A percentile compares a stretch with the other conserved stretches of the same genome.
Conservation (phyloP, 2,888 invertebrate genomes). For the Baccha elongata region DNA sequence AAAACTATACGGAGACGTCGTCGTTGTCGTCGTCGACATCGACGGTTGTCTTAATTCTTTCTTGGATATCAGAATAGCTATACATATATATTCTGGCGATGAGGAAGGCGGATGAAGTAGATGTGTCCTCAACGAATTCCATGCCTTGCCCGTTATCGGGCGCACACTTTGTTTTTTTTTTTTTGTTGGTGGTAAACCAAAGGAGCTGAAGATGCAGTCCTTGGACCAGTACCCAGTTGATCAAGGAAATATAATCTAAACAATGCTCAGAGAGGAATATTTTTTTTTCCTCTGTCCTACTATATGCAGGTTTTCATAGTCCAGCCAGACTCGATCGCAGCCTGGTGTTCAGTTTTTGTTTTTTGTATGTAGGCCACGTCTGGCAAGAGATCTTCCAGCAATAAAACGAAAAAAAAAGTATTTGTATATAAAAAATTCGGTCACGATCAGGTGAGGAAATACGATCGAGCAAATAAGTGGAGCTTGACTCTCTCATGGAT, state of each 20-base stretch:
- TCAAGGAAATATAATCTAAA: constrained; percentile 16
- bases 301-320: constrained; percentile 31
- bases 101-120: constrained; percentile 32
- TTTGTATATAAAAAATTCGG: constrained; percentile 63
- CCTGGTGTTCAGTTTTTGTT: constrained; percentile 4
- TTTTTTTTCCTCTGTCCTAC: constrained; percentile 31
- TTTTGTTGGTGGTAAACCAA: constrained; percentile 30
- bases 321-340: constrained; percentile 30
- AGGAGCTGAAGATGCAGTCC: constrained; percentile 50
- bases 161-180: constrained; percentile 25
- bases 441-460: constrained; percentile 74
- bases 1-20: constrained; percentile 23
- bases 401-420: constrained; percentile 33
- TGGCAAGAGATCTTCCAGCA: constrained; percentile 38
- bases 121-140: constrained; percentile 69
- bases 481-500: constrained; percentile 73
- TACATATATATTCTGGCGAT: constrained; percentile 39
- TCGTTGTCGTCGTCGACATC: not conserved
- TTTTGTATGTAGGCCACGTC: constrained; percentile 66
- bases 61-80: constrained; percentile 47
- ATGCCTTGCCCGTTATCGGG: constrained; percentile 69
- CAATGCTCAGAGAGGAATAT: constrained; percentile 55
- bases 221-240: constrained; percentile 23
- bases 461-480: constrained; percentile 73
- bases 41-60: constrained; percentile 70